These are phyloP conservation scores for Smithornis capensis DNA, from an alignment of 2,113 vertebrate genomes.

Conservation along the genomic window DNA sequence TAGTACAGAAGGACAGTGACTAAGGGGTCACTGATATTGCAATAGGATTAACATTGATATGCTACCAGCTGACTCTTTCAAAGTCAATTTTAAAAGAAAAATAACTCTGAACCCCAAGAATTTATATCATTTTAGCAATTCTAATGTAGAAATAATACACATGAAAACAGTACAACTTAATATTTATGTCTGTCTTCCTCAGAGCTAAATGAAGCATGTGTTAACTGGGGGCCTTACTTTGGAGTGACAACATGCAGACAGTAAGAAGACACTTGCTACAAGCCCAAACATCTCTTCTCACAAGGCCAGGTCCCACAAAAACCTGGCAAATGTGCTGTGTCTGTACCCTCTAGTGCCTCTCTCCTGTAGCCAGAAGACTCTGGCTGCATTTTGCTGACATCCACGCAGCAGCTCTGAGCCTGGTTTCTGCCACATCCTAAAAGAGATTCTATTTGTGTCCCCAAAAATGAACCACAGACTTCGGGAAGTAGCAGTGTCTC, in stretches of 20 bases:
- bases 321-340: neutral
- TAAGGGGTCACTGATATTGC: neutral
- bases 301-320: neutral
- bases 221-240: neutral
- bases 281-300: neutral
- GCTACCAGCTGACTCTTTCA: neutral
- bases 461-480: neutral
- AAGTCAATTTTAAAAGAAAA: neutral
- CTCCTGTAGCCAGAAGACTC: neutral
- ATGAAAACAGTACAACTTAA: neutral
- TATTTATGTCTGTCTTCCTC: neutral
- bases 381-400: neutral
- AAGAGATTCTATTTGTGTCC: slow-evolving; percentile 1
- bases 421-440: neutral
- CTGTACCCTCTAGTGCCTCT: neutral
- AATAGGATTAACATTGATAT: neutral
- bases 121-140: neutral
- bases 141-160: neutral
- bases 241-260: neutral
- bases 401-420: neutral
- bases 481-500: neutral
- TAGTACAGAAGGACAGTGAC: neutral
- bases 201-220: fast-evolving
- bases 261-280: neutral
- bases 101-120: neutral